Evolutionary conservation across 2,113 vertebrate species (phyloP).

Genomic region (Scolopax mira): DNA sequence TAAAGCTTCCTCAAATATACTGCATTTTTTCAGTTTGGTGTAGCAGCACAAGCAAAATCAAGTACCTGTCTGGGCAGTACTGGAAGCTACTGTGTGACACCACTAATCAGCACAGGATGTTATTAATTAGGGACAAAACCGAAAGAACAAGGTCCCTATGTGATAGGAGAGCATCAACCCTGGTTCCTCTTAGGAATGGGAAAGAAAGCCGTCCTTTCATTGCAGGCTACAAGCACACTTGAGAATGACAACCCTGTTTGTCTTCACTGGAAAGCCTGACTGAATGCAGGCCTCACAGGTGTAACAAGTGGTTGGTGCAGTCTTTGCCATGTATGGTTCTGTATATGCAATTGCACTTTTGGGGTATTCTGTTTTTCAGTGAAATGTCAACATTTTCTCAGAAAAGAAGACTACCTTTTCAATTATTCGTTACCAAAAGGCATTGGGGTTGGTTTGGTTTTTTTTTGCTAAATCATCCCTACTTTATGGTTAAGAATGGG

Average conservation of each 20-base stretch:
- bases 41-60: background rate
- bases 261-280: background rate
- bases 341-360: fast-evolving
- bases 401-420: background rate
- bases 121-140: background rate
- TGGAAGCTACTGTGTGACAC: background rate
- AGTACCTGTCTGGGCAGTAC: background rate
- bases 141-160: background rate
- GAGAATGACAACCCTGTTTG: slow-evolving; percentile 7
- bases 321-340: background rate
- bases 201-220: background rate
- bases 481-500: background rate
- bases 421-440: background rate
- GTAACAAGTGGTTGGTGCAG: background rate
- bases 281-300: fast-evolving
- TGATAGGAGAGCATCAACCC: background rate
- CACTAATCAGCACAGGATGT: background rate
- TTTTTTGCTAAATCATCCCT: background rate
- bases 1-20: background rate
- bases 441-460: background rate
- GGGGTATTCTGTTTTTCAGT: background rate
- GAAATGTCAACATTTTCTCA: background rate
- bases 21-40: background rate
- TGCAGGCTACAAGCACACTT: background rate
- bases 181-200: background rate